phyloP scores from a whole-genome alignment of 2,113 vertebrate genomes.

The Motacilla alba region DNA sequence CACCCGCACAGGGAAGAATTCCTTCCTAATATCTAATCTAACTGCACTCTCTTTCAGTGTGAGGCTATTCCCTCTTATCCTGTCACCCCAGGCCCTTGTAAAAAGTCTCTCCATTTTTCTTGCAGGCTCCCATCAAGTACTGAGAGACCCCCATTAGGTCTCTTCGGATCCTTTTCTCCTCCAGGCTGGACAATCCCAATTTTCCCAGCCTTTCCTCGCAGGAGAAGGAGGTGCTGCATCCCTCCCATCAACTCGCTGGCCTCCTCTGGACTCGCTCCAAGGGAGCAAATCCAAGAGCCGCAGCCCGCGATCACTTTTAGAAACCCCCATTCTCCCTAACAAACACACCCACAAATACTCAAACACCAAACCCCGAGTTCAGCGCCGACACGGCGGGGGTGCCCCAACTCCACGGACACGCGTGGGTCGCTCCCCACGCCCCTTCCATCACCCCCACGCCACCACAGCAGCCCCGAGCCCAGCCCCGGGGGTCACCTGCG shows the following conservation, averaged over 20 bases:
- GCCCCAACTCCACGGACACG: not conserved
- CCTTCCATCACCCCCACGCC: not conserved
- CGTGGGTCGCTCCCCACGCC: not conserved
- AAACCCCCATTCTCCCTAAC: not conserved
- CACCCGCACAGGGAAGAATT: not conserved
- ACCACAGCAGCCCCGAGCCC: rapidly evolving
- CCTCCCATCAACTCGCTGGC: not conserved
- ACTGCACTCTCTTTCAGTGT: no score
- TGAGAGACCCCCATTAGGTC: not conserved
- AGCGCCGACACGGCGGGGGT: not conserved
- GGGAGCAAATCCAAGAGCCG: not conserved
- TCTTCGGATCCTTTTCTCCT: not conserved
- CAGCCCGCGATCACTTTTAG: not conserved
- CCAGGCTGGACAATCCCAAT: not conserved
- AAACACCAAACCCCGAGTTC: not conserved
- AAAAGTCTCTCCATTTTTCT: not conserved
- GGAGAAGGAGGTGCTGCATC: not conserved
- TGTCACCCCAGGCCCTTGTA: not conserved
- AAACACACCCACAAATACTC: rapidly evolving
- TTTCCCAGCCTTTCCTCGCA: not conserved
- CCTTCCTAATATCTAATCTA: not conserved
- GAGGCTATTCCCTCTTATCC: not conserved
- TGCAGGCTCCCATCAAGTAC: not conserved
- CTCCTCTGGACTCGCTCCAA: not conserved
- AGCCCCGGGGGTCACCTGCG: not conserved